Evolutionary conservation across 2,888 invertebrate species (phyloP), one percentile per base, ranked within the genome.

Genomic region (Drosophila mimetica): DNA sequence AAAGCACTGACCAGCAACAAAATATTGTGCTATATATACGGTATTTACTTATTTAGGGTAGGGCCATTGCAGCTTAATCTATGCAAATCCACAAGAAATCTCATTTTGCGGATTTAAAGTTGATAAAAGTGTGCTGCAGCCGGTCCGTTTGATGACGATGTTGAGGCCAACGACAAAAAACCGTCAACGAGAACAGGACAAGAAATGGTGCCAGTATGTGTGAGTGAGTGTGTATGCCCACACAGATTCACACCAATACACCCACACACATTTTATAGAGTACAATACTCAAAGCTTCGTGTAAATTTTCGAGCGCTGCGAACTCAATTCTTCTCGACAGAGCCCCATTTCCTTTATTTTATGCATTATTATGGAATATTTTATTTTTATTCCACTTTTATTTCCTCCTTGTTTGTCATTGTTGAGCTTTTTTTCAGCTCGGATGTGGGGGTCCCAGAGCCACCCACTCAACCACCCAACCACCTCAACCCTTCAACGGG

Each of bases 21-120:
- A 53, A 67, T 67, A 77, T 61, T 44, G 60, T 25, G 61, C 61
- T 34, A 34, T 59, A 60, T 44, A 41, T 42, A 51, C 4, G 16
- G 16, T 6, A 28, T 16, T 46, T 66, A 66, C 52, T 64, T 65
- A 18, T 36, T 42, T 30, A 11, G 67, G 32, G 42, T 55, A 53
- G 59, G 46, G 48, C 51, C 79, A 79, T 69, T 70, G 71, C 85
- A 76, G 57, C 57, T 74, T 84, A 86, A 88, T 81, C 82, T 86
- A 86, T 86, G 84, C 82, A 85, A 85, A 85, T 88, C 79, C 74
- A 39, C 48, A 71, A 64, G 74, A 78, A 85, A 84, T 79, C 79
- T 88, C 71, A 84, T 84, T 86, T 86, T 74, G 70, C 28, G 79
- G 79, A 71, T 64, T 81, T 86, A 72, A 74, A 79, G 66, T 72